A percentile compares a stretch with the other conserved stretches of the same genome.
Conservation (phyloP, 2,797 vertebrate genomes). For the Threskiornis aethiopicus region DNA sequence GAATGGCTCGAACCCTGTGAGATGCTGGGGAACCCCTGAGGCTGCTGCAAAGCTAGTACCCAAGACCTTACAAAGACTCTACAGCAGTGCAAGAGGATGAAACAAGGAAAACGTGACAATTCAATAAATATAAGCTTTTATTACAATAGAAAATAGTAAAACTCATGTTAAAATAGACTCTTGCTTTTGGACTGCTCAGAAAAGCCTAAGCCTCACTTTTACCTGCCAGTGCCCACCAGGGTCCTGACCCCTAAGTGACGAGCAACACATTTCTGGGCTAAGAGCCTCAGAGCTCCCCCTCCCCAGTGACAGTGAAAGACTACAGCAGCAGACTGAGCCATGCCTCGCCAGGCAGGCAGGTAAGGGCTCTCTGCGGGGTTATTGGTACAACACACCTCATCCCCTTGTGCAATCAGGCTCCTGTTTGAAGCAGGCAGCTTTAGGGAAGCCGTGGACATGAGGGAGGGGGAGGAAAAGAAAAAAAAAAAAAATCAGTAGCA, state of each 20-base stretch:
- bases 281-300: not conserved
- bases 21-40: not conserved
- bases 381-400: not conserved
- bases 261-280: not conserved
- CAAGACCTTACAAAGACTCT: not conserved
- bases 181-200: conserved; percentile 38
- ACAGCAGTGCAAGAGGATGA: not conserved
- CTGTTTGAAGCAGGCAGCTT: not conserved
- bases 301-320: conserved; percentile 34
- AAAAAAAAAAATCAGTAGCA: not conserved
- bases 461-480: not conserved
- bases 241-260: not conserved
- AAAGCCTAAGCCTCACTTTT: conserved; percentile 21
- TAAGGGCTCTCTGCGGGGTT: not conserved
- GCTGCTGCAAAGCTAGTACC: not conserved
- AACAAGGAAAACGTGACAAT: not conserved
- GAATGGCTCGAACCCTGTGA: not conserved
- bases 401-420: not conserved
- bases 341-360: not conserved
- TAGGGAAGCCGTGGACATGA: not conserved
- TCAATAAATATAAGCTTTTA: conserved; percentile 72
- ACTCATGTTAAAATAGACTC: conserved; percentile 65
- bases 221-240: not conserved
- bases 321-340: conserved; percentile 7
- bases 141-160: conserved; percentile 70